A percentile compares a stretch with the other conserved stretches of the same genome.
Evolutionary conservation across 2,888 invertebrate genomes (phyloP).

Genomic region (Dasysyrphus tricinctus): DNA sequence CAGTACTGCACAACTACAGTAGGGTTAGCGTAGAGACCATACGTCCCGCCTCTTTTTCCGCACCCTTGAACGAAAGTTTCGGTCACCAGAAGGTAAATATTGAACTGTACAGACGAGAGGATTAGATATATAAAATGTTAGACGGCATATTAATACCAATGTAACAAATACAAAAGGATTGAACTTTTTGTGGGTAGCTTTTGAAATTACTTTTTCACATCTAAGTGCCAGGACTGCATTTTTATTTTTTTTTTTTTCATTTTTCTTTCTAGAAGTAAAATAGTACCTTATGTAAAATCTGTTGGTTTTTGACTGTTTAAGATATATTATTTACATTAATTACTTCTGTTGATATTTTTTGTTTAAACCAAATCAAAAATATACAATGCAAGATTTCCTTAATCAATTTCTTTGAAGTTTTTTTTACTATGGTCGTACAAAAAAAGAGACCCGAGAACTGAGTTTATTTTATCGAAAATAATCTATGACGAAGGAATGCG

Average conservation of each 20-base stretch:
- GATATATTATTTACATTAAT: no score
- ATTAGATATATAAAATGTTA: conserved; percentile 55
- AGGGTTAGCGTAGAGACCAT: background rate
- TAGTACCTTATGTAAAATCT: conserved; percentile 7
- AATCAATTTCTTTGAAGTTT: no score
- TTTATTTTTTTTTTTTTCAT: background rate
- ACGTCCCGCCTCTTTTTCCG: background rate
- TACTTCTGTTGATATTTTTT: no score
- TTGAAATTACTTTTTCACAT: conserved; percentile 17
- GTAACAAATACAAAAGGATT: conserved; percentile 43
- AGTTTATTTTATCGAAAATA: no score
- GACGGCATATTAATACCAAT: conserved; percentile 43
- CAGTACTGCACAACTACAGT: background rate
- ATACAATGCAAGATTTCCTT: no score
- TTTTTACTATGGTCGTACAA: no score
- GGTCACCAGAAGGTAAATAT: conserved; percentile 63
- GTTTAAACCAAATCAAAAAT: no score
- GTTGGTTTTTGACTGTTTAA: background rate
- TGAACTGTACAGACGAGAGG: conserved; percentile 34
- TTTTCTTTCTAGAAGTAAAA: background rate
- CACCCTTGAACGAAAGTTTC: conserved; percentile 38
- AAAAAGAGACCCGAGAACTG: no score
- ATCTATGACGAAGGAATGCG: no score
- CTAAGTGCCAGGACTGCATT: conserved; percentile 18
- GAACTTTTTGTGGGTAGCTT: conserved; percentile 19